These are phyloP conservation scores for Hermaeophaga mercurialis DNA, from an alignment of 2,888 invertebrate genomes.

Conservation along the genomic window DNA sequence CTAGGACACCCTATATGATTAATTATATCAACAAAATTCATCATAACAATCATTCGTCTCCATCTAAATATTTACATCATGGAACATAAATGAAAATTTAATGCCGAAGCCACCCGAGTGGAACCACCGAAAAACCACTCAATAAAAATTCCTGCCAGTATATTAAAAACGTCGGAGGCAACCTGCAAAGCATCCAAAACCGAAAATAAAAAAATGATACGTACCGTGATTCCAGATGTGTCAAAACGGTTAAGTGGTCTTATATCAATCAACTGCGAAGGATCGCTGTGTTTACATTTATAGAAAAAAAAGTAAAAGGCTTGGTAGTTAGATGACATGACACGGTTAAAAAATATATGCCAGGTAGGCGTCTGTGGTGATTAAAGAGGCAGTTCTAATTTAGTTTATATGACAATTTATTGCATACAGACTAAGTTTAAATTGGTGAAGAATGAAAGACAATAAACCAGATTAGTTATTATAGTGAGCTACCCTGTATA, in stretches of 20 bases:
- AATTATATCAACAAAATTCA: no score
- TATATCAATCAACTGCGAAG: slow-evolving; percentile 26
- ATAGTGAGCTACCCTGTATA: no score
- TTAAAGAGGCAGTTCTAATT: background rate
- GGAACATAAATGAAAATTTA: slow-evolving; percentile 3
- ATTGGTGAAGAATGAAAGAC: no score
- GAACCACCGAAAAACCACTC: slow-evolving; percentile 6
- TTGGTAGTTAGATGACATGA: background rate
- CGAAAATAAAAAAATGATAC: slow-evolving; percentile 15
- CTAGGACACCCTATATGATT: no score
- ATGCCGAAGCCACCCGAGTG: slow-evolving; percentile 14
- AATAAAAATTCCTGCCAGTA: slow-evolving; percentile 28
- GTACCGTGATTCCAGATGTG: slow-evolving; percentile 28
- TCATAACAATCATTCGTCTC: no score
- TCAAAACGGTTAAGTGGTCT: slow-evolving; percentile 28
- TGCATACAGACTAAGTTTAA: no score
- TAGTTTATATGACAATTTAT: no score
- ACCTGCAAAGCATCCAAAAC: slow-evolving; percentile 17
- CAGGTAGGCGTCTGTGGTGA: background rate
- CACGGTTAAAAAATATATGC: background rate
- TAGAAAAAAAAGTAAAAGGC: slow-evolving; percentile 11
- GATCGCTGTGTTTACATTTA: slow-evolving; percentile 24
- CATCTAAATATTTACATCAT: slow-evolving; percentile 2
- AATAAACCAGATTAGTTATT: no score
- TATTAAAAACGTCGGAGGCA: slow-evolving; percentile 17